Percentiles rank a stretch among this genome's conserved stretches.
Conservation (phyloP, 2,797 vertebrate species). For the Propithecus deckenii region DNA sequence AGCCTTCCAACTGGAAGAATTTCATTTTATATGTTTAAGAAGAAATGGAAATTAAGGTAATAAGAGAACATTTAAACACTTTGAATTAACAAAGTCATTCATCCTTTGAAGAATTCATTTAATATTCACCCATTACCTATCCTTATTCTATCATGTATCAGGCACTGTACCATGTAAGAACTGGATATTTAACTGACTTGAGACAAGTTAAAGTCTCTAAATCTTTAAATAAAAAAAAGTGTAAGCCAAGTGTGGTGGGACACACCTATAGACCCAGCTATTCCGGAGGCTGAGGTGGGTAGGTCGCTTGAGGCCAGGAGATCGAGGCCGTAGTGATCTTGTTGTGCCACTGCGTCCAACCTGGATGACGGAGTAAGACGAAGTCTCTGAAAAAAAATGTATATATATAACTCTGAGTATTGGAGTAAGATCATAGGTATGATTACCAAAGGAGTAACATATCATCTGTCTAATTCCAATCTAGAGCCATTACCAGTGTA, state of each 20-base stretch:
- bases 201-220: background rate
- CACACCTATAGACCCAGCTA: background rate
- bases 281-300: background rate
- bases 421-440: background rate
- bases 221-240: background rate
- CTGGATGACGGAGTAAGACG: background rate
- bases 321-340: background rate
- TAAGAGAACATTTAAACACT: background rate
- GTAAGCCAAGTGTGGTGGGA: background rate
- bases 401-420: background rate
- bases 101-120: background rate
- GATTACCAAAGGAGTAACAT: background rate
- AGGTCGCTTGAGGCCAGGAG: background rate
- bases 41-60: background rate
- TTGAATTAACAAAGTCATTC: background rate
- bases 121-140: background rate
- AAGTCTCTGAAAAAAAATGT: background rate
- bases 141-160: background rate
- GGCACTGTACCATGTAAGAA: background rate
- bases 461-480: background rate
- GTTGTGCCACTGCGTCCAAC: background rate
- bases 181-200: background rate
- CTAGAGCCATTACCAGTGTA: accelerated
- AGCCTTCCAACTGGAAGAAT: background rate
- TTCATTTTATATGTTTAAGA: background rate